These are phyloP conservation scores for Alcedo quadribrachys DNA, from an alignment of 2,797 vertebrate species.

Conservation along the genomic window DNA sequence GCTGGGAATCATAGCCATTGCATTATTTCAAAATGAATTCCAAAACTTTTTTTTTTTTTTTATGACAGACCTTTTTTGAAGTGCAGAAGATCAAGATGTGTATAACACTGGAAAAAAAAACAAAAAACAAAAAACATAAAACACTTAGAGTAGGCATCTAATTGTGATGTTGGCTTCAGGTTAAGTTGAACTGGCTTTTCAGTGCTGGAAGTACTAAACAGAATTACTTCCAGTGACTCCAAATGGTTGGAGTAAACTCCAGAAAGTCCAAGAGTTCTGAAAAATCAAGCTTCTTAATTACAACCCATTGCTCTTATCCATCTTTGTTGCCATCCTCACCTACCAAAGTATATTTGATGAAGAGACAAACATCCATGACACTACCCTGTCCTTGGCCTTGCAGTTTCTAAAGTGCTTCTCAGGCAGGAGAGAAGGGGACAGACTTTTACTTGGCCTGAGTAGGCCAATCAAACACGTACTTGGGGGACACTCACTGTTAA, in stretches of 20 bases:
- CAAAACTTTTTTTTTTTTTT: not conserved
- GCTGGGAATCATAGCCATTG: conserved; percentile 3
- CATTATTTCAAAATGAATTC: conserved; percentile 26
- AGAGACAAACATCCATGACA: not conserved
- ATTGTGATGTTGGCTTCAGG: not conserved
- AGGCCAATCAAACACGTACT: accelerated
- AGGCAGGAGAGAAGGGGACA: not conserved
- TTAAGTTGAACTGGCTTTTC: not conserved
- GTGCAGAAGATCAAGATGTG: not conserved
- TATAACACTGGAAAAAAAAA: not conserved
- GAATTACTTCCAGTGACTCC: not conserved
- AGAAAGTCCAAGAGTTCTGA: not conserved
- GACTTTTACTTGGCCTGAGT: not conserved
- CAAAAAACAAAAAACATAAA: not conserved
- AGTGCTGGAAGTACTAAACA: not conserved
- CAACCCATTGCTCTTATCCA: not conserved
- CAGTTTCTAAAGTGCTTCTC: not conserved
- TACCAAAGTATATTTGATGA: not conserved
- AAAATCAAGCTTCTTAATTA: not conserved
- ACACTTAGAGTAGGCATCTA: not conserved
- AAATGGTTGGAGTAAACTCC: not conserved
- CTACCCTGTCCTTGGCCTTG: not conserved
- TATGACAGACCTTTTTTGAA: not conserved
- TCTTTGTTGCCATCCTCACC: not conserved
- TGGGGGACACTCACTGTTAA: not conserved